Percentiles rank a stretch among this genome's conserved stretches.
Conservation (phyloP, 2,113 vertebrate species). For the Lycocorax pyrrhopterus region DNA sequence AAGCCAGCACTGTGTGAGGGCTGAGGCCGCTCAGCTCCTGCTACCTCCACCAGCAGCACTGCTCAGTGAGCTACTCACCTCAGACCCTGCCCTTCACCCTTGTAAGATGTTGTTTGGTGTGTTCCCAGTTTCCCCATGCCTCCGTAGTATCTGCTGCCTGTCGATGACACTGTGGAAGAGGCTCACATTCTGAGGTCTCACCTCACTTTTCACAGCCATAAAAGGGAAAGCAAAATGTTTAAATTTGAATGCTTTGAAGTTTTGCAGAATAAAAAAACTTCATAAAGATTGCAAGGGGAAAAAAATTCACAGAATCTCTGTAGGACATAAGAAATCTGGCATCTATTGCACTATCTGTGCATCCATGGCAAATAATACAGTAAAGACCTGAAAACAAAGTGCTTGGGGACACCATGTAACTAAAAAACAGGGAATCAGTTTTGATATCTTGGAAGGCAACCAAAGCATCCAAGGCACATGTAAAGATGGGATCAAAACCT, state of each 20-base stretch:
- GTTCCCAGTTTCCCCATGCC: neutral
- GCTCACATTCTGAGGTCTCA: neutral
- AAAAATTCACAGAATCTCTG: neutral
- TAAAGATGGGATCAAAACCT: neutral
- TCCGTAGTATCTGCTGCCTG: neutral
- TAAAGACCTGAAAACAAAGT: neutral
- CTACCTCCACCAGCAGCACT: neutral
- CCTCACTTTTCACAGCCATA: neutral
- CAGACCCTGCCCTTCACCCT: neutral
- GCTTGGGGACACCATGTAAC: neutral
- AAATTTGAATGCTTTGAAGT: neutral
- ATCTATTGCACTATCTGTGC: neutral
- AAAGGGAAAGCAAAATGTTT: slow-evolving; percentile 14
- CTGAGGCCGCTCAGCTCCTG: neutral
- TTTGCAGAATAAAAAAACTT: slow-evolving; percentile 18
- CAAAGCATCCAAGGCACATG: neutral
- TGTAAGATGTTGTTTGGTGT: neutral
- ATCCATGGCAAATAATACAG: neutral
- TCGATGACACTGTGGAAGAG: neutral
- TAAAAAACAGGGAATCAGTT: neutral
- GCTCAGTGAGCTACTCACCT: neutral
- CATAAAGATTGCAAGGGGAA: neutral
- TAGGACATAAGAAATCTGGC: neutral
- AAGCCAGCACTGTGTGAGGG: neutral
- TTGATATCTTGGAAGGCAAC: neutral